Percentiles rank a stretch among this genome's conserved stretches.
Conservation (phyloP, 1,140 invertebrate genomes). For the Lanistes nyassanus region DNA sequence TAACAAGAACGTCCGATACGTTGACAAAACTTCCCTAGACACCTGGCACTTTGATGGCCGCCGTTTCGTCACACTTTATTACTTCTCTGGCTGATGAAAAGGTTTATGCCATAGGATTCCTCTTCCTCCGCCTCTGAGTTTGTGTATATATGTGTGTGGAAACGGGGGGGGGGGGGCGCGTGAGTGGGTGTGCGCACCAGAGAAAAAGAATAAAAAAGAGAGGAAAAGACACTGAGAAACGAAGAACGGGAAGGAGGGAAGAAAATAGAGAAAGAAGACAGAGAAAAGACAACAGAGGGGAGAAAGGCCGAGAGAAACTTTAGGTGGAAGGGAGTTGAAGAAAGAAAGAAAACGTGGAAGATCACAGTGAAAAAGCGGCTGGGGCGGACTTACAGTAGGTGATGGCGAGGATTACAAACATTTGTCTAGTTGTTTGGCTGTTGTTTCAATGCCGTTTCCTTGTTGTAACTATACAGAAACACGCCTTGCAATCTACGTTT, state of each 20-base stretch:
- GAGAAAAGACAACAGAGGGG: neutral
- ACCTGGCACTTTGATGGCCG: no score
- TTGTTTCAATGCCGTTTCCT: no score
- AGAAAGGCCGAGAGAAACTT: neutral
- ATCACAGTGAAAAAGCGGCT: neutral
- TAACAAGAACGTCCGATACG: no score
- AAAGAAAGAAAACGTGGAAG: neutral
- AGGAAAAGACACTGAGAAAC: neutral
- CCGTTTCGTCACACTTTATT: no score
- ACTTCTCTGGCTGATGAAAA: no score
- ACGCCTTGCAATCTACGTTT: no score
- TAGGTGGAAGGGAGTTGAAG: neutral
- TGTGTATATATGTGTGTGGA: conserved; percentile 13
- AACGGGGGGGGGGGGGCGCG: neutral
- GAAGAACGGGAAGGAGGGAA: neutral
- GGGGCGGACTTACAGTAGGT: no score
- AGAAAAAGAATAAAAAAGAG: neutral
- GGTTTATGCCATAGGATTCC: no score
- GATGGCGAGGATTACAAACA: no score
- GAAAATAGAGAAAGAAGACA: neutral
- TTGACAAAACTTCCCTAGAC: no score
- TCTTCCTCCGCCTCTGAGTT: neutral
- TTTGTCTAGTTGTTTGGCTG: no score
- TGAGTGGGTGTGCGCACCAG: neutral
- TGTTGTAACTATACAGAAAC: no score